Conservation (phyloP, 1,140 invertebrate species). For the Popillia japonica region DNA sequence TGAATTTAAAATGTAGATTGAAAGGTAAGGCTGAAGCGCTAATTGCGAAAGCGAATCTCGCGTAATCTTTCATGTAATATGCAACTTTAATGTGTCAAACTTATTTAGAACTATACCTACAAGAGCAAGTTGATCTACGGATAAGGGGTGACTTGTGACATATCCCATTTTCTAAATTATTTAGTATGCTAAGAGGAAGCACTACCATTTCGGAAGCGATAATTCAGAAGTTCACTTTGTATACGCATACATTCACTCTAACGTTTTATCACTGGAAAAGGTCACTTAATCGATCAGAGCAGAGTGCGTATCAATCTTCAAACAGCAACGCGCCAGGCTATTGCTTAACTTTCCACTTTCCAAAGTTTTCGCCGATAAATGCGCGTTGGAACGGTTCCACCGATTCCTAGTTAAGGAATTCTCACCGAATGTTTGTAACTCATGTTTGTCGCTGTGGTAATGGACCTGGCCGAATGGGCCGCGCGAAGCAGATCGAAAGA, state of each 20-base stretch:
- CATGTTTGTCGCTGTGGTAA: constrained; percentile 19
- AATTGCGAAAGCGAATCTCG: too few relatives aligned
- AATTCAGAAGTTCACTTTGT: background rate
- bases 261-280: background rate
- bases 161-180: too few relatives aligned
- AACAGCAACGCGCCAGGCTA: background rate
- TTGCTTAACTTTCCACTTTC: constrained; percentile 18
- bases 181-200: background rate
- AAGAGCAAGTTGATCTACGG: too few relatives aligned
- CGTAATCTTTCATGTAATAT: too few relatives aligned
- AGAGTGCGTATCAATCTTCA: constrained; percentile 21
- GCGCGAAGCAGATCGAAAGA: constrained; percentile 11
- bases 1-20: too few relatives aligned
- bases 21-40: too few relatives aligned
- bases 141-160: too few relatives aligned
- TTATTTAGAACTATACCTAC: too few relatives aligned
- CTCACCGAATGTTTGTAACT: background rate
- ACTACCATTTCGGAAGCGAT: background rate
- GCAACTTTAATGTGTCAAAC: too few relatives aligned
- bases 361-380: constrained; percentile 14
- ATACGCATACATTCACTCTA: background rate
- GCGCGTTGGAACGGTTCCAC: constrained; percentile 8
- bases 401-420: constrained; percentile 14
- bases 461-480: background rate
- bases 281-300: background rate